phyloP scores from a whole-genome alignment of 2,113 vertebrate species.

The Perognathus longimembris region DNA sequence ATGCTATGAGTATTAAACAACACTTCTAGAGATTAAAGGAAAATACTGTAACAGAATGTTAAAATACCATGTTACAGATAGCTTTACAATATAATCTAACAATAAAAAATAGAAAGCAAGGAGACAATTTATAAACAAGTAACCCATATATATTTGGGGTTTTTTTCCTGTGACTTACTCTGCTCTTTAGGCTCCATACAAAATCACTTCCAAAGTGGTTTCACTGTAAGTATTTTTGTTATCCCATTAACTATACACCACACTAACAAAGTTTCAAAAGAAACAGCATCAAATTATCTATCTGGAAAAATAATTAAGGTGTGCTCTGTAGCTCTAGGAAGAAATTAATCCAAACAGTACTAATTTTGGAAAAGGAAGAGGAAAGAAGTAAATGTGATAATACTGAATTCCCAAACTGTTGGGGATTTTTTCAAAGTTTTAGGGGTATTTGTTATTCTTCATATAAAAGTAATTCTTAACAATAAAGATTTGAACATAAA shows the following conservation, averaged over 20 bases:
- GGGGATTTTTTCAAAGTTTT: neutral
- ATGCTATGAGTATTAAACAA: neutral
- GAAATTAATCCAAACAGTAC: neutral
- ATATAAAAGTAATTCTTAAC: slow-evolving; percentile 22
- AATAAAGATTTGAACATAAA: slow-evolving; percentile 39
- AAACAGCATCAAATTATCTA: neutral
- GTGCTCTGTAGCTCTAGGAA: neutral
- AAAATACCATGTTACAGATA: neutral
- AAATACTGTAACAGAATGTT: slow-evolving; percentile 6
- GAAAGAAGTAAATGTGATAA: neutral
- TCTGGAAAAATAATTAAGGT: neutral
- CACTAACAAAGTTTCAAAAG: slow-evolving; percentile 43
- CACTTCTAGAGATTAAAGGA: neutral
- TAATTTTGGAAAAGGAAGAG: neutral
- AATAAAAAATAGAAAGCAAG: slow-evolving; percentile 4
- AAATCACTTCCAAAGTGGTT: slow-evolving; percentile 7
- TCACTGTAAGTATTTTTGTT: neutral
- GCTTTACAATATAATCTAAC: slow-evolving; percentile 6
- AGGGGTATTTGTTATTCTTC: neutral
- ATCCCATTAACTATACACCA: slow-evolving; percentile 38
- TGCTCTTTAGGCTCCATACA: neutral
- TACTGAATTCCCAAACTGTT: neutral
- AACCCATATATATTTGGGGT: too few species aligned
- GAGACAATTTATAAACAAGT: neutral
- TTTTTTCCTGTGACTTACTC: neutral